These are phyloP conservation scores for Bellardia bayeri DNA, from an alignment of 2,888 invertebrate species.

Conservation along the genomic window DNA sequence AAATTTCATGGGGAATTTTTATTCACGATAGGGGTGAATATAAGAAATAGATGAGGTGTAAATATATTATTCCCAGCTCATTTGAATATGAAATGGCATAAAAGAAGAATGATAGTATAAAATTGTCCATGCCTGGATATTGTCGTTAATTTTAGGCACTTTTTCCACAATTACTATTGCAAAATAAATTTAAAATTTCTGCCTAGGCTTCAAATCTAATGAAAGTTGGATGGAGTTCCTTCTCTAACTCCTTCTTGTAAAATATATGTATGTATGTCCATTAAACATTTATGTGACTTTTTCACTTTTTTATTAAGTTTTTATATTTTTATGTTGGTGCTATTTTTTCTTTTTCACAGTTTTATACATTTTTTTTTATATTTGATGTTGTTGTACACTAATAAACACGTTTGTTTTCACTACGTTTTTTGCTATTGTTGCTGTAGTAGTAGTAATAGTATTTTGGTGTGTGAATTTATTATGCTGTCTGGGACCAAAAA, in stretches of 20 bases:
- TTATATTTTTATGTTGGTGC: slow-evolving; percentile 1
- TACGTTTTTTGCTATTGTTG: slow-evolving; percentile 22
- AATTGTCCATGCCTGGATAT: no score
- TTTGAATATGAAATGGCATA: no score
- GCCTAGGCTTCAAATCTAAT: background rate
- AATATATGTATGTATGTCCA: background rate
- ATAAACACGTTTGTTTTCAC: slow-evolving; percentile 40
- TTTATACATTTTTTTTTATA: background rate
- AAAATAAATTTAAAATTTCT: no score
- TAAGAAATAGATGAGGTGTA: no score
- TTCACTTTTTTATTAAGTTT: background rate
- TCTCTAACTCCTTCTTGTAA: background rate
- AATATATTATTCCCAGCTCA: no score
- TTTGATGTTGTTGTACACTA: slow-evolving; percentile 32
- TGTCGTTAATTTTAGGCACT: no score
- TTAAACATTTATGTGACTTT: slow-evolving; percentile 33
- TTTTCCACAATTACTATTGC: no score
- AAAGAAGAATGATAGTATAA: no score
- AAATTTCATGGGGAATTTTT: no score
- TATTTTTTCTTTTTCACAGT: background rate
- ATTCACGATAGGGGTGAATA: no score
- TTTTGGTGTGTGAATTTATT: background rate
- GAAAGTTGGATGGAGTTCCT: background rate
- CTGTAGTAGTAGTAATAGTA: background rate
- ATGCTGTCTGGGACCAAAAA: slow-evolving; percentile 28